phyloP scores from a whole-genome alignment of 2,888 invertebrate genomes.

The Schizaphis graminum region DNA sequence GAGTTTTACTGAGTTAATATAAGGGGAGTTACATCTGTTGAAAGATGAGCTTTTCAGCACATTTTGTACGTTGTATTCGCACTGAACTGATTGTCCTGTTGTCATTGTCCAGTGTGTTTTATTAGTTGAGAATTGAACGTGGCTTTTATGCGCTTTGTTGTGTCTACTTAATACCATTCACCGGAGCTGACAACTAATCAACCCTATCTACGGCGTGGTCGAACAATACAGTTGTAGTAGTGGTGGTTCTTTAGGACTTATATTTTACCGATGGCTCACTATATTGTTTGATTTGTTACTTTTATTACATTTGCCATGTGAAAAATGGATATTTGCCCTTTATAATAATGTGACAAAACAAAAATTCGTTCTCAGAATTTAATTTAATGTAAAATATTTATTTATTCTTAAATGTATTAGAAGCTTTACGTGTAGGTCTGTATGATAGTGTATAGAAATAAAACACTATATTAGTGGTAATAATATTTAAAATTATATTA shows the following conservation, averaged over 20 bases:
- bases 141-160: neutral
- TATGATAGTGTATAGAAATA: neutral
- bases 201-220: neutral
- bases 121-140: slow-evolving; percentile 3
- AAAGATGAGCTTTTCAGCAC: neutral
- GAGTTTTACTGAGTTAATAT: neutral
- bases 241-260: neutral
- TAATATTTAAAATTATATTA: neutral
- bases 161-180: slow-evolving; percentile 7
- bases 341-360: neutral
- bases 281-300: neutral
- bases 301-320: neutral
- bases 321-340: neutral
- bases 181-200: neutral
- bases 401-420: neutral
- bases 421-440: neutral
- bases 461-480: neutral
- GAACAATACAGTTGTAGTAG: neutral
- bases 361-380: neutral
- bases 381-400: neutral
- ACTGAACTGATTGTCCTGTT: neutral
- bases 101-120: neutral
- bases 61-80: neutral
- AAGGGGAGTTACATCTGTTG: neutral
- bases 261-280: neutral